Evolutionary conservation across 2,113 vertebrate species (phyloP).

Genomic region (Zosterops lateralis): DNA sequence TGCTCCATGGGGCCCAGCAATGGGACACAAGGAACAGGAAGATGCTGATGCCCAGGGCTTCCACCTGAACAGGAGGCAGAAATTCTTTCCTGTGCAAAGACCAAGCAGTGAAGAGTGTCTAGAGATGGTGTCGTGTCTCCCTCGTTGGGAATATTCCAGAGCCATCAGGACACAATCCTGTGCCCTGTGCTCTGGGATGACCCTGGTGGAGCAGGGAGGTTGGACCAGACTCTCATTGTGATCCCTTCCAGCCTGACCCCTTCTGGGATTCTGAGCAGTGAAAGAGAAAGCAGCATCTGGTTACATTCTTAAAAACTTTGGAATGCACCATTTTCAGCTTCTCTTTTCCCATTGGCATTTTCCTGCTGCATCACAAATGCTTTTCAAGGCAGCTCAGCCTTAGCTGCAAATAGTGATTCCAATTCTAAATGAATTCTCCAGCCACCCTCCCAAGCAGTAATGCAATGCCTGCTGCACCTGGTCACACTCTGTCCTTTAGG

Average conservation of each 20-base stretch:
- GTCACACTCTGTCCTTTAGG: background rate
- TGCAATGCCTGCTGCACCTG: background rate
- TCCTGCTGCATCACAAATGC: background rate
- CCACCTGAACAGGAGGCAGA: background rate
- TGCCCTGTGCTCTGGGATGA: background rate
- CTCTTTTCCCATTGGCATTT: background rate
- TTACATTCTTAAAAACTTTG: background rate
- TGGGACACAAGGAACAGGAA: background rate
- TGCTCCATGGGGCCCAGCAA: background rate
- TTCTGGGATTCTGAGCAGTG: background rate
- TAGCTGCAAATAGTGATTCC: background rate
- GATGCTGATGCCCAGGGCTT: background rate
- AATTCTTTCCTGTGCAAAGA: background rate
- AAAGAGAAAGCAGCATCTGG: background rate
- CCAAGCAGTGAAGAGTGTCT: background rate
- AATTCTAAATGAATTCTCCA: background rate
- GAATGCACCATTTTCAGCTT: background rate
- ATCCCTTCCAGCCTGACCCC: background rate
- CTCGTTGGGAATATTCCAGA: background rate
- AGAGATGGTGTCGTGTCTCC: background rate
- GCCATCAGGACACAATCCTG: accelerated
- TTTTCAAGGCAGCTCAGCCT: background rate
- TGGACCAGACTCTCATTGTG: background rate
- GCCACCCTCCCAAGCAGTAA: background rate
- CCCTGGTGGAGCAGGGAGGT: background rate